Conservation (phyloP, 2,113 vertebrate species). For the Xiphophorus maculatus region DNA sequence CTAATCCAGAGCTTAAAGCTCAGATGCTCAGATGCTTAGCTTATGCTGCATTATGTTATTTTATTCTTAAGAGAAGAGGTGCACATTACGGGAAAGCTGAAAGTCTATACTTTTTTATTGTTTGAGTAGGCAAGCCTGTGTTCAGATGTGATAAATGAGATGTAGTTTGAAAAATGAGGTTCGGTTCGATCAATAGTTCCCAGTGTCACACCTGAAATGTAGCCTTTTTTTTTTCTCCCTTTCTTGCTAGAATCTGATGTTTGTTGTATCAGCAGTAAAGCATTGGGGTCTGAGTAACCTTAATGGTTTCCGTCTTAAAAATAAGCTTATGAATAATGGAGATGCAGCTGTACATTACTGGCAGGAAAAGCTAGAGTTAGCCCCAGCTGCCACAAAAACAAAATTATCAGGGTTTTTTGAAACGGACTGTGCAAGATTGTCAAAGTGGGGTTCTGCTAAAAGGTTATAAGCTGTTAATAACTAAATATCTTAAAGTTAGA, state of each 20-base stretch:
- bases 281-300: constrained; percentile 12
- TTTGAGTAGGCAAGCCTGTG: not conserved
- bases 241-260: constrained; percentile 14
- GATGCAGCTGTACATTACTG: constrained; percentile 12
- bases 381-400: not conserved
- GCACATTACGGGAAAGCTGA: constrained; percentile 1
- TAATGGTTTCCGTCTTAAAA: constrained; percentile 7
- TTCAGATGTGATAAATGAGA: not conserved
- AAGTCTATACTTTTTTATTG: constrained; percentile 4
- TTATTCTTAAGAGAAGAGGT: constrained; percentile 10
- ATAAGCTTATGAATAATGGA: constrained; percentile 21
- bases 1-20: constrained; percentile 4
- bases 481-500: not conserved
- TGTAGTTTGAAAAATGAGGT: constrained; percentile 1
- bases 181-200: constrained; percentile 7
- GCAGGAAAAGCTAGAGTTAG: constrained; percentile 11
- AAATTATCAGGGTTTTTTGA: not conserved
- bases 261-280: constrained; percentile 12
- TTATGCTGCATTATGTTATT: not conserved
- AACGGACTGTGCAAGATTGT: not conserved
- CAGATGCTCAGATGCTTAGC: not conserved
- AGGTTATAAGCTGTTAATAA: not conserved
- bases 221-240: constrained; percentile 33
- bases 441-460: not conserved
- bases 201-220: constrained; percentile 26